These are phyloP conservation scores for Apocheima hispidaria DNA, from an alignment of 2,888 invertebrate genomes.

Conservation along the genomic window DNA sequence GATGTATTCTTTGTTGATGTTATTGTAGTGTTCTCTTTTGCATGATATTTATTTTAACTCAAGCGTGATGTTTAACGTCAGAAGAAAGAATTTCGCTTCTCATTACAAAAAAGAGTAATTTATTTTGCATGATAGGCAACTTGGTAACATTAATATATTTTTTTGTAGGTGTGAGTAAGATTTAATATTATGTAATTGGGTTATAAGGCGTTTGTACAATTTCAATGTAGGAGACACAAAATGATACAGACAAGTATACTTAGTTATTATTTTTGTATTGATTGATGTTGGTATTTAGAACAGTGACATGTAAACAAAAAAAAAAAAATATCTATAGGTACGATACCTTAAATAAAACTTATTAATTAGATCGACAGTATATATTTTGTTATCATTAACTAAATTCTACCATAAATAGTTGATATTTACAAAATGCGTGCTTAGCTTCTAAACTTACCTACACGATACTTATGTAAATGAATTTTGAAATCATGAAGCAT, in stretches of 20 bases:
- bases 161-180: background rate
- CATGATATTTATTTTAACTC: too few relatives aligned
- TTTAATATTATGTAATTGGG: background rate
- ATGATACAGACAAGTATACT: too few relatives aligned
- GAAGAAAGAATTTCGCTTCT: too few relatives aligned
- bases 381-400: background rate
- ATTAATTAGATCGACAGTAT: background rate
- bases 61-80: too few relatives aligned
- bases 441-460: constrained; percentile 8
- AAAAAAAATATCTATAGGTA: background rate
- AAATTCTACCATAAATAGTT: constrained; percentile 41
- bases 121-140: too few relatives aligned
- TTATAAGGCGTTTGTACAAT: background rate
- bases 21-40: too few relatives aligned
- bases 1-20: too few relatives aligned
- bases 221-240: constrained; percentile 1
- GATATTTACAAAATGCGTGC: constrained; percentile 46
- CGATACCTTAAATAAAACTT: background rate
- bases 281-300: too few relatives aligned
- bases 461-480: constrained; percentile 1
- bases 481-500: constrained; percentile 1
- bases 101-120: too few relatives aligned
- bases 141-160: too few relatives aligned
- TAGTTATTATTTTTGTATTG: too few relatives aligned
- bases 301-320: background rate